Evolutionary conservation across 2,888 invertebrate genomes (phyloP), one percentile per base, ranked within the genome.

Genomic region (Epicampocera succincta): DNA sequence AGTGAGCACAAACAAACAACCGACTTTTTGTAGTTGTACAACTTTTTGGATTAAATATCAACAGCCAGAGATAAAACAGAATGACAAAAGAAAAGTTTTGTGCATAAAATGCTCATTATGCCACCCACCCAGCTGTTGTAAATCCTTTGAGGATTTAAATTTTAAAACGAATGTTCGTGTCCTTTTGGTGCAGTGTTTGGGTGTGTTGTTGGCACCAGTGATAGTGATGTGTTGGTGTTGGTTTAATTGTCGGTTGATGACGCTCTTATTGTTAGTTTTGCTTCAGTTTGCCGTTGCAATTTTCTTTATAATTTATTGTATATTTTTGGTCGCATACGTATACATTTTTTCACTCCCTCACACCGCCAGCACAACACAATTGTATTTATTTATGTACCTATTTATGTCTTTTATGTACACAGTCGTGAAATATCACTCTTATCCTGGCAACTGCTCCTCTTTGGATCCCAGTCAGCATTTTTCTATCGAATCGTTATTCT

Each of bases 21-120:
- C 46, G 56, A 48, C 56, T 44, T 17, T 29, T 29, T n/a, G n/a
- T n/a, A n/a, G n/a, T 4, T 44, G 42, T 29, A 25, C 12, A 73
- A 63, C 73, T 80, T 54, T 29, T 56, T 63, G 54, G 73, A 68
- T 79, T 40, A 54, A 60, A 75, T 44, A 68, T 58, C 58, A 48
- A 66, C 42, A 52, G 17, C 60, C 61, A 40, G 25, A 50, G 40
- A 13, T 11, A 63, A 33, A 63, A 11, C 25, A 46, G 38, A 21
- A 73, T 63, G 44, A 58, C 29, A 69, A 61, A 38, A 17, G 9
- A 42, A 72, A 78, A 66, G 65, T 72, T 78, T 72, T 46, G 13
- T 65, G 42, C 56, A 71, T 65, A 50, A 71, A 58, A n/a, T 42
- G 68, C 61, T 76, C 48, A 76, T 69, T 54, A 69, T 63, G 54